Conservation (phyloP, 2,888 invertebrate genomes). For the Syrphus vitripennis region DNA sequence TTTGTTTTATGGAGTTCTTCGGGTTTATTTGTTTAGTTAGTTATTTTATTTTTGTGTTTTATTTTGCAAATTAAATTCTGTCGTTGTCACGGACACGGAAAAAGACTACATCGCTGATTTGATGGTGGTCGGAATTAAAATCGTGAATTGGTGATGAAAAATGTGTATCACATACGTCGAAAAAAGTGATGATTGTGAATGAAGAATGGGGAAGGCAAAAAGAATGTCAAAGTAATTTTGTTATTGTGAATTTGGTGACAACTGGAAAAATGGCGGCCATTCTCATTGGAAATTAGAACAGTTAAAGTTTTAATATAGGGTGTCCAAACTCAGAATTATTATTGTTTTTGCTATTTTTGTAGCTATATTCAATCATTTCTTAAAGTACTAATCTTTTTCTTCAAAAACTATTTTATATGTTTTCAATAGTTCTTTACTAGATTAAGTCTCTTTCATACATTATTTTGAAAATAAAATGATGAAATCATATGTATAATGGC, state of each 20-base stretch:
- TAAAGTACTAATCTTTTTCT: no score
- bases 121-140: conserved; percentile 68
- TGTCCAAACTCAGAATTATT: background rate
- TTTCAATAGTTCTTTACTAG: no score
- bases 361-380: no score
- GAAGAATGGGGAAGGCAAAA: background rate
- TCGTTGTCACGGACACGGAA: conserved; percentile 70
- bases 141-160: conserved; percentile 35
- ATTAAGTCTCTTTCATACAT: no score
- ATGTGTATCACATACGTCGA: background rate
- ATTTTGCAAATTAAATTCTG: conserved; percentile 40
- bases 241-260: conserved; percentile 8
- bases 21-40: conserved; percentile 36
- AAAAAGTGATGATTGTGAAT: background rate
- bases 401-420: no score
- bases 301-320: background rate
- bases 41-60: conserved; percentile 35
- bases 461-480: no score
- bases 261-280: conserved; percentile 28
- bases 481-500: no score
- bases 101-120: conserved; percentile 69
- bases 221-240: conserved; percentile 43
- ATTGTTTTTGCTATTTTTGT: background rate
- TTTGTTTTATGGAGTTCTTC: conserved; percentile 19
- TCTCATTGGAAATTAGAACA: conserved; percentile 46